Evolutionary conservation across 2,888 invertebrate species (phyloP), one percentile per base, ranked within the genome.

Genomic region (Machimus atricapillus): DNA sequence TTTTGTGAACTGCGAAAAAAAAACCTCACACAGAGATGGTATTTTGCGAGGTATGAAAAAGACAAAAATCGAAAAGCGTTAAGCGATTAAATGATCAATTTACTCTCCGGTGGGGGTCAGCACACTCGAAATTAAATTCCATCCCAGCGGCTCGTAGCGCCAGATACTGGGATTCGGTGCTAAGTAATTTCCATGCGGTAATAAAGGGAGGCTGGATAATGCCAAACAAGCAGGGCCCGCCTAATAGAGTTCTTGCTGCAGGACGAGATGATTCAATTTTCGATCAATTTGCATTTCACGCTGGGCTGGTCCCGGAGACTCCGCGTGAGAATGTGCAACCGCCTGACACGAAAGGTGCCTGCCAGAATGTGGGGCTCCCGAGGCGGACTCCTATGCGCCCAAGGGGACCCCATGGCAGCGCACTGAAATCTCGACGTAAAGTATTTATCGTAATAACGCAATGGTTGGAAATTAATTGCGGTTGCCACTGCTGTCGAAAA

Each of bases 11-110:
- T 52, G 37, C 31, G 43, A 74, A 31, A 27, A 85, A 79, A 74
- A 9, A 40, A n/a, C 43, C 85, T 43, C 85, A 31, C 46, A 31
- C 85, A 31, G 23, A 27, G 46, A 31, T 43, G 40, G 14, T 19
- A 37, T 23, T 16, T 27, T 83, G 37, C 56, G 2, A 34, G 14
- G 23, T 40, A 8, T 9, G 37, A 34, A 83, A 58, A 66, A 40
- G 9, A 85, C 85, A 74, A 46, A 73, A 73, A 85, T 74, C 43
- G 43, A 74, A 85, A 74, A 85, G 27, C 40, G 40, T 85, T 74
- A 85, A 85, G 73, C 73, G 74, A 85, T 85, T 85, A 85, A 85
- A 85, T 56, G 85, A 85, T 85, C 85, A 85, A 74, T 85, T 85
- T 85, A 85, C 85, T 34, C 73, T 46, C 73, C 37, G 74, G 73